Conservation (phyloP, 2,113 vertebrate genomes). For the Odontesthes bonariensis region DNA sequence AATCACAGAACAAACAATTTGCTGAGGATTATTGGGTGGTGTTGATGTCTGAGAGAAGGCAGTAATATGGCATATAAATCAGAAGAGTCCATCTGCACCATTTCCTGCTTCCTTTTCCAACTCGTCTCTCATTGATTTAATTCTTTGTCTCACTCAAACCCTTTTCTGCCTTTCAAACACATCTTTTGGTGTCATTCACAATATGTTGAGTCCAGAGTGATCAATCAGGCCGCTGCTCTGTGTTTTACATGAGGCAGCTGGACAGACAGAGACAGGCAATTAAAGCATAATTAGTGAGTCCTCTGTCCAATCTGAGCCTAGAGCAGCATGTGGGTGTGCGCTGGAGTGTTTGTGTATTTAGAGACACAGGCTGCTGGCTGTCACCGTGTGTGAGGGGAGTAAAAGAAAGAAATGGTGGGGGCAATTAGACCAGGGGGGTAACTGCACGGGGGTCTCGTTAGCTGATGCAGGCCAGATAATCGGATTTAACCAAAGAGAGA, state of each 20-base stretch:
- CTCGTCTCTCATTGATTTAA: conserved; percentile 20
- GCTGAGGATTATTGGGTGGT: background rate
- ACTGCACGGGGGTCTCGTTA: conserved; percentile 78
- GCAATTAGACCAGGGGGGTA: conserved; percentile 3
- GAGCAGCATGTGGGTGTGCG: conserved; percentile 42
- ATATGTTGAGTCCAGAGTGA: conserved; percentile 53
- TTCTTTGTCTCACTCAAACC: background rate
- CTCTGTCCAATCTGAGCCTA: conserved; percentile 66
- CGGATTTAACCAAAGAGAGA: conserved; percentile 79
- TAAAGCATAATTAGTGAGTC: conserved; percentile 80
- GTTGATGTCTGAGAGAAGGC: conserved; percentile 9
- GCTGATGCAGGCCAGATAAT: conserved; percentile 78
- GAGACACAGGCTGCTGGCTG: conserved; percentile 35
- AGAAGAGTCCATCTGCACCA: conserved; percentile 31
- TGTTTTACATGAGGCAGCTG: conserved; percentile 78
- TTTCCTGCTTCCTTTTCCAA: conserved; percentile 14
- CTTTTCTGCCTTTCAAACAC: conserved; percentile 3
- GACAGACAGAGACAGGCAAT: conserved; percentile 77
- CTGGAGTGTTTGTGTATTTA: conserved; percentile 37
- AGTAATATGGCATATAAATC: conserved; percentile 9
- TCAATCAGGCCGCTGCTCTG: conserved; percentile 64
- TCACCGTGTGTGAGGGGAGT: conserved; percentile 25
- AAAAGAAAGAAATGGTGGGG: conserved; percentile 24
- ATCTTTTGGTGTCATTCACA: conserved; percentile 48
- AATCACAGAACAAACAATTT: conserved; percentile 12